phyloP scores from a whole-genome alignment of 1,140 invertebrate species.

The Planococcus citri region DNA sequence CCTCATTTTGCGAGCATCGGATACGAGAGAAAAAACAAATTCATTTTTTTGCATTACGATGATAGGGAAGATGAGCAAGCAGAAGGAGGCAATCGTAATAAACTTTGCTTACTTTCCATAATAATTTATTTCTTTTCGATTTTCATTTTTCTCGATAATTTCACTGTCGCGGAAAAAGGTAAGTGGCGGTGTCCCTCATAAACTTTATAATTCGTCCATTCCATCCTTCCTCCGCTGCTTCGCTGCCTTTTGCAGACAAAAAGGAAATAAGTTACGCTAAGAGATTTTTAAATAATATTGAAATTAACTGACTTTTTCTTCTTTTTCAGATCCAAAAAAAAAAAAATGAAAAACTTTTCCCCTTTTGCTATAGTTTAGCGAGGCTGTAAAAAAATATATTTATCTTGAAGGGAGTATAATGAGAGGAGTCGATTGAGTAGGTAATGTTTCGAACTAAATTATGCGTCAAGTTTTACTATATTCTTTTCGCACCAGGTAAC shows the following conservation, averaged over 20 bases:
- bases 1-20: too few species aligned
- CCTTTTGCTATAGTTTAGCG: too few species aligned
- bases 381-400: too few species aligned
- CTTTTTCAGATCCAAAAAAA: not conserved
- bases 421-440: too few species aligned
- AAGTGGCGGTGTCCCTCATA: not conserved
- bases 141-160: constrained; percentile 1
- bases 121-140: not conserved
- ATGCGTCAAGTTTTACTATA: too few species aligned
- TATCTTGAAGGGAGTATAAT: too few species aligned
- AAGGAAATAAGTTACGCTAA: constrained; percentile 1
- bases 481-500: too few species aligned
- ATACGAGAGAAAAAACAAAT: not conserved
- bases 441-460: too few species aligned
- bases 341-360: too few species aligned
- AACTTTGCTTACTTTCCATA: constrained; percentile 3
- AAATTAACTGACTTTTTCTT: not conserved
- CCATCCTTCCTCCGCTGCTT: not conserved
- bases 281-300: constrained; percentile 1
- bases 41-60: not conserved
- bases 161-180: not conserved
- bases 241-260: not conserved
- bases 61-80: too few species aligned
- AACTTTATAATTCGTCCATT: constrained; percentile 2
- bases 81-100: not conserved